Percentiles rank a stretch among this genome's conserved stretches.
These are phyloP conservation scores for Lates japonicus DNA, from an alignment of 2,797 vertebrate genomes.

Conservation along the genomic window DNA sequence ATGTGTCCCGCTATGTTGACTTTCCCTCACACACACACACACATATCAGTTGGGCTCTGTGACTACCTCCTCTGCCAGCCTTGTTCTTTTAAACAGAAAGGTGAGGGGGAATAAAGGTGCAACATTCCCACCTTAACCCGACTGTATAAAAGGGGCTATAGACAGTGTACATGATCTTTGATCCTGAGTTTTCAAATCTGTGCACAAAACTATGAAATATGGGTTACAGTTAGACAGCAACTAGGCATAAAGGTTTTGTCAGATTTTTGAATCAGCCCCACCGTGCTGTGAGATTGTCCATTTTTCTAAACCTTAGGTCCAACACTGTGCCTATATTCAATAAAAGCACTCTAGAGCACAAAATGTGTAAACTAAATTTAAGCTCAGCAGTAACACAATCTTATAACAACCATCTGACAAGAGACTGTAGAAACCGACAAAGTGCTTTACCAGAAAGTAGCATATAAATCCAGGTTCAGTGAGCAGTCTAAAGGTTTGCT, in stretches of 20 bases:
- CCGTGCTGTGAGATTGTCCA: background rate
- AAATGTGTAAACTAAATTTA: background rate
- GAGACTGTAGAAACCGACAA: background rate
- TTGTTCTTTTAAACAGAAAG: no score
- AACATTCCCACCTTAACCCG: no score
- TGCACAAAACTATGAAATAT: conserved; percentile 5
- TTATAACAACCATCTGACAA: background rate
- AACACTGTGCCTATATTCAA: background rate
- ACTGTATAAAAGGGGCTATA: no score
- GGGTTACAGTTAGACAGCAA: background rate
- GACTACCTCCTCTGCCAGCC: no score
- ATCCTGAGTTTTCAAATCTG: background rate
- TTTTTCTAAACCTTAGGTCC: conserved; percentile 3
- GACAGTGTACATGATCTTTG: no score
- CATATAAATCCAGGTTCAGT: conserved; percentile 14
- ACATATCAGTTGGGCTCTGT: no score
- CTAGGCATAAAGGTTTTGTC: background rate
- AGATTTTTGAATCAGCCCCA: background rate
- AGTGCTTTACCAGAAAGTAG: background rate
- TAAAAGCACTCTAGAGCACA: conserved; percentile 12
- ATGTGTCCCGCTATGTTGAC: no score
- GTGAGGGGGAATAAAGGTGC: no score
- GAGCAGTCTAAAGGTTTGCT: conserved; percentile 12
- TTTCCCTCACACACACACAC: no score
- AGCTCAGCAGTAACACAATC: conserved; percentile 8